Conservation (phyloP, 2,888 invertebrate species). For the Metalampra italica region DNA sequence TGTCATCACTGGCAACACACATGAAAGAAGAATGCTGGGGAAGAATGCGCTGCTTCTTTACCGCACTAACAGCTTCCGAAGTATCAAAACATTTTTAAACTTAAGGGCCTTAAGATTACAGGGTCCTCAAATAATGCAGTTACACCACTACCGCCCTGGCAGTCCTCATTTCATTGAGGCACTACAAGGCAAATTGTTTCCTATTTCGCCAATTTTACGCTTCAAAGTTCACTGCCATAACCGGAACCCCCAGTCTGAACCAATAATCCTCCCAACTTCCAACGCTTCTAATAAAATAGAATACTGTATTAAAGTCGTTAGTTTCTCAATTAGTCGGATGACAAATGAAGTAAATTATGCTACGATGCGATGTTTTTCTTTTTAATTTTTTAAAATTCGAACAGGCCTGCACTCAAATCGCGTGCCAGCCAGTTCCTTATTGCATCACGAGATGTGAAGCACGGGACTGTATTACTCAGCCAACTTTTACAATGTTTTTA, state of each 20-base stretch:
- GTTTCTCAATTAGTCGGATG: conserved; percentile 8
- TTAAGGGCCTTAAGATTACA: no score
- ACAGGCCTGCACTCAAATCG: conserved; percentile 35
- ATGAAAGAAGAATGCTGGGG: no score
- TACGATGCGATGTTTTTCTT: conserved; percentile 8
- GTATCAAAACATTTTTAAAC: no score
- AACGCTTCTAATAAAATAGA: conserved; percentile 22
- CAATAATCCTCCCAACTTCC: conserved; percentile 20
- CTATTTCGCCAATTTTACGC: conserved; percentile 17
- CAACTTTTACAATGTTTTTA: conserved; percentile 35
- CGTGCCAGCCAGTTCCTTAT: conserved; percentile 34
- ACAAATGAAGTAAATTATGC: conserved; percentile 4
- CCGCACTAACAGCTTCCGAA: no score
- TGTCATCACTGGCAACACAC: no score
- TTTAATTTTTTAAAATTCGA: conserved; percentile 33
- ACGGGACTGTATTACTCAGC: conserved; percentile 33
- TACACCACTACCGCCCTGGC: conserved; percentile 3
- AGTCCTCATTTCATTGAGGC: conserved; percentile 10
- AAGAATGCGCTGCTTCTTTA: no score
- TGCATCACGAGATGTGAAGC: conserved; percentile 37
- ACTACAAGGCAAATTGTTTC: conserved; percentile 19
- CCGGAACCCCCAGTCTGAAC: conserved; percentile 7
- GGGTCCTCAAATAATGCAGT: no score
- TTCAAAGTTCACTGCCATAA: conserved; percentile 13
- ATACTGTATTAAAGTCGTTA: conserved; percentile 10